Evolutionary conservation across 2,797 vertebrate species (phyloP), one percentile per base, ranked within the genome.

Genomic region (Spinus pinus): DNA sequence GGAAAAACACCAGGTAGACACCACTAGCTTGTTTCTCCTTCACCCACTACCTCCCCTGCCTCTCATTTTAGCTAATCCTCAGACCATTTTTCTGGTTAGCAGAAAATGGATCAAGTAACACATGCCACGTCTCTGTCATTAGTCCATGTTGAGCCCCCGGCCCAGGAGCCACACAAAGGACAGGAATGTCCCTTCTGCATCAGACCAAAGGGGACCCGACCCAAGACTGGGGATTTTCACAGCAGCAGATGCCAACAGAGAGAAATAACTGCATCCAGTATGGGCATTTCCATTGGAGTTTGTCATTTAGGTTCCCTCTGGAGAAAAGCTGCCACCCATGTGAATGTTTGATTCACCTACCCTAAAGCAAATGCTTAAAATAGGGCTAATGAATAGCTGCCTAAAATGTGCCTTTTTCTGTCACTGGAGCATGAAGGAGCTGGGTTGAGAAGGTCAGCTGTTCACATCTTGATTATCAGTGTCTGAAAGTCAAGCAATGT

Each of bases 301-400:
- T 61, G 58, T 69, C 30, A 73, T 62, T 60, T 54, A 47, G 16
- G 13, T 72, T 81, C 73, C 50, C 56, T 66, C 37, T 3, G 5
- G 66, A 60, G 33, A 69, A 91, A 93, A 79, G 25, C 31, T 10
- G 39, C 65, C 42, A 69, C 25, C 31, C 23, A 51, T 37, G 51
- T 58, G 51, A 74, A 84, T 56, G 35, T 79, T 86, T 86, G 71
- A 58, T 65, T 88, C 81, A 86, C 16, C n/a, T 72, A 62, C 73
- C 81, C 74, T 90, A 75, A 84, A 84, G 81, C 62, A 81, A 82
- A 65, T 72, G 35, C 74, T 95, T 94, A 88, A 95, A 92, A 93
- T 54, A 88, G 25, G 25, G 27, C 67, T 91, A 90, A 88, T 75
- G 50, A 93, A 83, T 54, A 79, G 46, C 30, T 88, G 12, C 46